Conservation (phyloP, 2,888 invertebrate species). For the Polydesmus complanatus region DNA sequence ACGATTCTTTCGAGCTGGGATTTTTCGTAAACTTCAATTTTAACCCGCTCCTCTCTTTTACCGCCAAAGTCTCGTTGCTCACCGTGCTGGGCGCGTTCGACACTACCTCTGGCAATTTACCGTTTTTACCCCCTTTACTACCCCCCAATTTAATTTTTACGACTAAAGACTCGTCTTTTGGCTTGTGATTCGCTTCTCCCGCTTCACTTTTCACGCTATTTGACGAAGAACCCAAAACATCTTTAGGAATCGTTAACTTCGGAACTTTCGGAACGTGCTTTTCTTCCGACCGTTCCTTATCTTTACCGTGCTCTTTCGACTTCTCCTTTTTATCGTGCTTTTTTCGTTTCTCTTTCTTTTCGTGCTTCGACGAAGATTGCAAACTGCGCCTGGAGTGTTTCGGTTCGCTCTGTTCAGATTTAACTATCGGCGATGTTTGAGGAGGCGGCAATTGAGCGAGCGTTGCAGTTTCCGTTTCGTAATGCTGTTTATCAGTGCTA, state of each 20-base stretch:
- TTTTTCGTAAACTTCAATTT: not conserved
- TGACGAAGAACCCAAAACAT: conserved; percentile 37
- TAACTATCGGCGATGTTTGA: not conserved
- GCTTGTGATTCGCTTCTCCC: not conserved
- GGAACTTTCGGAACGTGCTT: not conserved
- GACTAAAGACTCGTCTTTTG: not conserved
- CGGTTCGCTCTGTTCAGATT: not conserved
- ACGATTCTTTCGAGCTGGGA: not conserved
- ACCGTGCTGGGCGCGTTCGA: not conserved
- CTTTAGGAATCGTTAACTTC: conserved; percentile 70
- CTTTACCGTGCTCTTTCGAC: conserved; percentile 47
- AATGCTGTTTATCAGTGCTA: not conserved
- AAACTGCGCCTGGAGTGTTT: not conserved
- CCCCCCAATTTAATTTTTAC: not conserved
- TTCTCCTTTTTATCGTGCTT: conserved; percentile 47
- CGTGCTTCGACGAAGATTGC: conserved; percentile 5
- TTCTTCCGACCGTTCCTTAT: conserved; percentile 16
- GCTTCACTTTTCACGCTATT: not conserved
- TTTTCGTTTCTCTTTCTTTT: conserved; percentile 2
- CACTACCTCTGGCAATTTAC: not conserved
- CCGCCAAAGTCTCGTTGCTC: not conserved
- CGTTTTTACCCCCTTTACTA: not conserved
- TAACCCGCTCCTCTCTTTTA: not conserved
- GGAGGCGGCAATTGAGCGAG: not conserved
- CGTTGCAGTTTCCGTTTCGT: not conserved